phyloP scores from a whole-genome alignment of 2,888 invertebrate genomes.

The Myathropa florea region DNA sequence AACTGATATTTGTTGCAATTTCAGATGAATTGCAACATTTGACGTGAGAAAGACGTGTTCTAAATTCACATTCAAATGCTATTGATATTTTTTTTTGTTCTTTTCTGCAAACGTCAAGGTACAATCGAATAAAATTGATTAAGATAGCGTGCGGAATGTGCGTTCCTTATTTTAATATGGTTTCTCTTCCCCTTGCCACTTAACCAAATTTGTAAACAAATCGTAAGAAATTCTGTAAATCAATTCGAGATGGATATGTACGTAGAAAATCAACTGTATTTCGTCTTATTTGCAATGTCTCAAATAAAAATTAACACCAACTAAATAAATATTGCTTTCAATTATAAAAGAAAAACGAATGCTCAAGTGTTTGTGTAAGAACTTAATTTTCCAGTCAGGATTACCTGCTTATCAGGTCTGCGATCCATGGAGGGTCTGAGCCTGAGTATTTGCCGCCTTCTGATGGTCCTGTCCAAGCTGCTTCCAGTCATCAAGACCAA shows the following conservation, averaged over 20 bases:
- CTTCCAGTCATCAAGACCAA: too few relatives aligned
- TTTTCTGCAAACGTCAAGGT: neutral
- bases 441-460: too few relatives aligned
- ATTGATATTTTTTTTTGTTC: conserved; percentile 6
- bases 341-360: too few relatives aligned
- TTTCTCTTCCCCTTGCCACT: neutral
- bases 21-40: neutral
- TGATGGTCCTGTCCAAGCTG: too few relatives aligned
- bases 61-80: conserved; percentile 28
- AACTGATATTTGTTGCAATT: conserved; percentile 73
- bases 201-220: neutral
- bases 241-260: neutral
- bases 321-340: neutral
- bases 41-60: conserved; percentile 21
- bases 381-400: too few relatives aligned
- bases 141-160: neutral
- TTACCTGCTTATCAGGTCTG: too few relatives aligned
- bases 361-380: too few relatives aligned
- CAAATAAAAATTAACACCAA: conserved; percentile 17
- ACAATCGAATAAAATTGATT: neutral
- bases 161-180: neutral
- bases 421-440: too few relatives aligned
- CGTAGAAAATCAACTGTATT: conserved; percentile 19
- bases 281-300: conserved; percentile 26
- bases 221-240: neutral